Evolutionary conservation across 2,113 vertebrate species (phyloP), one percentile per base, ranked within the genome.

Genomic region (Caracal caracal): DNA sequence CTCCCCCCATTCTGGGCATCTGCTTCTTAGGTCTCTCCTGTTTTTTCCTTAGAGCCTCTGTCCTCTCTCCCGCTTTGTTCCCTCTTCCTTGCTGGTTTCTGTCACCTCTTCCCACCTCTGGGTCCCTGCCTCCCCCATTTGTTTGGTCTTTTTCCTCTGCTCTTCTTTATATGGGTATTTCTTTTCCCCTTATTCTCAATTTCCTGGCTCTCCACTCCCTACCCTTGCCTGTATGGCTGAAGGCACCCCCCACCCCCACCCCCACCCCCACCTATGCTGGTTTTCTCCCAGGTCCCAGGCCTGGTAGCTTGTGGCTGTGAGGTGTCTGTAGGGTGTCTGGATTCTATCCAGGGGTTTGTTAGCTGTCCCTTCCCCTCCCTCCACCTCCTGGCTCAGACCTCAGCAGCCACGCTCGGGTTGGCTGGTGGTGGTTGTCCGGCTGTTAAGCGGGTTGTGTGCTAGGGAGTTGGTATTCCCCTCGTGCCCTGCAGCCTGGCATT

Each of bases 351-450:
- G 37, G 28, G 49, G 12, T 30, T 79, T 90, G 59, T 78, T 71
- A 43, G 43, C 76, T 66, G 65, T 78, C 63, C 63, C 37, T 94
- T 49, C 22, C 19, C 59, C 82, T 82, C 53, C 4, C 68, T 81
- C 75, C 51, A 4, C 43, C 88, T 92, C 65, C 79, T 82, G 95
- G 84, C 89, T 70, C 90, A 33, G 61, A 37, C 59, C n/a, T 87
- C 59, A 2, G 40, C 63, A 65, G 92, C 75, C 80, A 66, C 16
- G 1, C 90, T 94, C 0, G 0, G 59, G 35, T 65, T 91, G 86
- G 66, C 93, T 88, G 80, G 56, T 92, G 81, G 68, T 47, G 37
- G 81, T 88, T 87, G 85, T 88, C 79, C 47, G 2, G 78, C 85
- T 76, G 71, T 90, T 40, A 65, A 83, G 73, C 56, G 40, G 86